Conservation (phyloP, 1,140 invertebrate genomes). For the Macrocentrus cingulum region DNA sequence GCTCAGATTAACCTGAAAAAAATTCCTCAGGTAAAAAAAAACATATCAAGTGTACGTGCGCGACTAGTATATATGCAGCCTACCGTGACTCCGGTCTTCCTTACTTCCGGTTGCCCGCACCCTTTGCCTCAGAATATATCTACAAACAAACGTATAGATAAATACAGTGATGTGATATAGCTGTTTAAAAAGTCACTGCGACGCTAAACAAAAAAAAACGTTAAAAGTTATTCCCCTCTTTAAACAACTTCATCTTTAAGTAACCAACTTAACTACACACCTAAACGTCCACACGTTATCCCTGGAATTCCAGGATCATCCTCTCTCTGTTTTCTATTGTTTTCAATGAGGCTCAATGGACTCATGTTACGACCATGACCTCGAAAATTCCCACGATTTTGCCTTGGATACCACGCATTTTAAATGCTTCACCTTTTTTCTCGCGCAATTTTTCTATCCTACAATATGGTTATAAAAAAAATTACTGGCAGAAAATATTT, state of each 20-base stretch:
- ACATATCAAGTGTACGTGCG: conserved; percentile 5
- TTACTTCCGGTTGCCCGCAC: conserved; percentile 21
- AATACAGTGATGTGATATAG: not conserved
- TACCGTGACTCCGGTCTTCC: conserved; percentile 25
- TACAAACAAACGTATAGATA: not conserved
- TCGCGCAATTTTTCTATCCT: not conserved
- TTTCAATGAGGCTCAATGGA: conserved; percentile 17
- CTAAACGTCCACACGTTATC: not conserved
- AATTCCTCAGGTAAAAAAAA: not conserved
- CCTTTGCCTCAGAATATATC: not conserved
- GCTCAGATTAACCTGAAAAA: not conserved
- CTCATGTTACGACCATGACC: conserved; percentile 20
- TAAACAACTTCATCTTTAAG: not conserved
- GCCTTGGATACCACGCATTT: too few species aligned
- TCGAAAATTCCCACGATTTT: conserved; percentile 21
- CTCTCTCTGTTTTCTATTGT: not conserved
- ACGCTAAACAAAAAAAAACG: too few species aligned
- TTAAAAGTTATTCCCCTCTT: not conserved
- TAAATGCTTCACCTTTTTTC: conserved; percentile 1
- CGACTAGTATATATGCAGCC: conserved; percentile 18
- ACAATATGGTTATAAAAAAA: too few species aligned
- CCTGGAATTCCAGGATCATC: conserved; percentile 15
- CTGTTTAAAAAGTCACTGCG: not conserved
- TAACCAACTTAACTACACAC: not conserved
- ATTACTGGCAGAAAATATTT: too few species aligned